Evolutionary conservation across 2,888 invertebrate genomes (phyloP).

Genomic region (Diarsia rubi): DNA sequence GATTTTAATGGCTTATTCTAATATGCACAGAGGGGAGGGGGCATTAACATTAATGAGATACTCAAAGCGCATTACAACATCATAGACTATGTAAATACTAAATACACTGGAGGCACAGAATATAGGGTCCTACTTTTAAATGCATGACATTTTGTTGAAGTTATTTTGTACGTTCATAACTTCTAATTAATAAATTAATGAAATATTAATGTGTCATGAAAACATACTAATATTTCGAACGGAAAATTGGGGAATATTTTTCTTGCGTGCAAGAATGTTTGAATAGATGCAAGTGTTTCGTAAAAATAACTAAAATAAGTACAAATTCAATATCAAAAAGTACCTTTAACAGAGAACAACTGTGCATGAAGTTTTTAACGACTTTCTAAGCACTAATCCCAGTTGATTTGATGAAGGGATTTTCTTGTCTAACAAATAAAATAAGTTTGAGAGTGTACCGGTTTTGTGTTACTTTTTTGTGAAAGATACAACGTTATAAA

Average conservation of each 20-base stretch:
- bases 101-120: slow-evolving; percentile 65
- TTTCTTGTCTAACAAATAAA: slow-evolving; percentile 55
- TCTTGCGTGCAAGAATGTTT: slow-evolving; percentile 39
- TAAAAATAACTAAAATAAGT: slow-evolving; percentile 8
- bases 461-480: slow-evolving; percentile 62
- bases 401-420: slow-evolving; percentile 68
- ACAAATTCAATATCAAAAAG: slow-evolving; percentile 38
- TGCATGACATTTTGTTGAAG: slow-evolving; percentile 53
- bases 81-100: slow-evolving; percentile 69
- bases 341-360: slow-evolving; percentile 49
- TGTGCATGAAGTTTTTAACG: slow-evolving; percentile 67
- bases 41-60: slow-evolving; percentile 63
- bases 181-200: slow-evolving; percentile 42
- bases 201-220: slow-evolving; percentile 19
- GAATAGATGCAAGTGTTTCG: slow-evolving; percentile 16
- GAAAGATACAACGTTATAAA: slow-evolving; percentile 33
- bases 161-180: slow-evolving; percentile 32
- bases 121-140: slow-evolving; percentile 56
- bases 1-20: slow-evolving; percentile 61
- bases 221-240: slow-evolving; percentile 15
- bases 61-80: slow-evolving; percentile 76
- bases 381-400: slow-evolving; percentile 64
- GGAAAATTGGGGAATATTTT: slow-evolving; percentile 3
- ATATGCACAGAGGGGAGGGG: slow-evolving; percentile 49
- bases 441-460: slow-evolving; percentile 50